Conservation (phyloP, 2,888 invertebrate genomes). For the Xestia xanthographa region DNA sequence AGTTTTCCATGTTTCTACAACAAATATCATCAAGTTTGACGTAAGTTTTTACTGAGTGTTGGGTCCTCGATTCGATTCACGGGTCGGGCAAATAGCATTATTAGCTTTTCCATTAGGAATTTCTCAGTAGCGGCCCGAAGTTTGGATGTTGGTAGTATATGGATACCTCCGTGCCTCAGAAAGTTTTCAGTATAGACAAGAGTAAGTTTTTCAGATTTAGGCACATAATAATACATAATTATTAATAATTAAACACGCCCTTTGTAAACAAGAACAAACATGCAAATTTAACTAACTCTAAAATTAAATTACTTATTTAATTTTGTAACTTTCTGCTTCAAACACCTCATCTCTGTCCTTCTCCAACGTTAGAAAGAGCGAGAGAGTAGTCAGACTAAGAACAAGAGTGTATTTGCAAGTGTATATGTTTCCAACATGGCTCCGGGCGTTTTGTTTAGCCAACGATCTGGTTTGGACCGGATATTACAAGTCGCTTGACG, state of each 20-base stretch:
- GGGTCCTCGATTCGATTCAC: not conserved
- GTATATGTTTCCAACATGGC: slow-evolving; percentile 60
- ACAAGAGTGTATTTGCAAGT: slow-evolving; percentile 53
- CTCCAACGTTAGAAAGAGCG: slow-evolving; percentile 29
- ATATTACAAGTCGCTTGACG: slow-evolving; percentile 76
- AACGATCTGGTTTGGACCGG: slow-evolving; percentile 72
- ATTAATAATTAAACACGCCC: not conserved
- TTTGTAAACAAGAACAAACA: not conserved
- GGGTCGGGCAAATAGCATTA: not conserved
- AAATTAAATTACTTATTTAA: slow-evolving; percentile 23
- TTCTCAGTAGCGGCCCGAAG: not conserved
- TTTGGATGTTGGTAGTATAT: not conserved
- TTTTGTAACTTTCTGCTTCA: slow-evolving; percentile 4
- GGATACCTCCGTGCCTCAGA: not conserved
- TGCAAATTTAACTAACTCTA: not conserved
- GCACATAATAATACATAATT: not conserved
- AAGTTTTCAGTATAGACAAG: not conserved
- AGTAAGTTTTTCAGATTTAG: not conserved
- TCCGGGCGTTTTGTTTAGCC: slow-evolving; percentile 68
- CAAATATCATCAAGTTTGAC: not conserved
- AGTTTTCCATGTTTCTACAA: not conserved
- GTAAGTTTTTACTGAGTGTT: too few species aligned
- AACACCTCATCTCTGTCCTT: slow-evolving; percentile 3
- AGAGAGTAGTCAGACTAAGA: slow-evolving; percentile 27
- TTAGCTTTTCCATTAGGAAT: too few species aligned